A percentile compares a stretch with the other conserved stretches of the same genome.
Evolutionary conservation across 2,888 invertebrate species (phyloP).

Genomic region (Zygaena filipendulae): DNA sequence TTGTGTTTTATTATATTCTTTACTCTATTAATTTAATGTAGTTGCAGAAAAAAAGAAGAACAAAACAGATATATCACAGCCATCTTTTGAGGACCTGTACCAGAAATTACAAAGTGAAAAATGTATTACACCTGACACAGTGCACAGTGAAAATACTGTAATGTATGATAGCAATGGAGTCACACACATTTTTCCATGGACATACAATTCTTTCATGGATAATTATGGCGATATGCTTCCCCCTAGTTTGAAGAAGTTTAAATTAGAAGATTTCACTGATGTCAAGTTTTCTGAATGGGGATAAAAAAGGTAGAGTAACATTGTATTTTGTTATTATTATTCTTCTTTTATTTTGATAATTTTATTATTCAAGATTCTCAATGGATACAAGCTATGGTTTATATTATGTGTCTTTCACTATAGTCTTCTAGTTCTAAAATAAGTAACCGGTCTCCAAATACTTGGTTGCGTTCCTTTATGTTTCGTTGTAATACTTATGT

Average conservation of each 20-base stretch:
- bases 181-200: slow-evolving; percentile 64
- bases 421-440: too few species aligned
- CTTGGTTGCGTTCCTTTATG: too few species aligned
- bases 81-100: slow-evolving; percentile 42
- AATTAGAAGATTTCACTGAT: slow-evolving; percentile 57
- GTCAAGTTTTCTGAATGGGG: slow-evolving; percentile 69
- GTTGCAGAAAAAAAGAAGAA: slow-evolving; percentile 28
- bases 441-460: too few species aligned
- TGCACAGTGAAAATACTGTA: slow-evolving; percentile 24
- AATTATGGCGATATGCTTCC: slow-evolving; percentile 59
- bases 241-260: slow-evolving; percentile 69
- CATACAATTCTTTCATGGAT: slow-evolving; percentile 56
- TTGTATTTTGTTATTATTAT: not conserved
- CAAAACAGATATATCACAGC: slow-evolving; percentile 20
- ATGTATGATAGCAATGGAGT: slow-evolving; percentile 40
- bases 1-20: not conserved
- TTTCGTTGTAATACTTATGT: too few species aligned
- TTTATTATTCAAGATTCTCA: too few species aligned
- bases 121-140: slow-evolving; percentile 15
- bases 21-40: slow-evolving; percentile 23
- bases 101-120: slow-evolving; percentile 35
- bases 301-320: slow-evolving; percentile 16
- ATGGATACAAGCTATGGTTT: too few species aligned
- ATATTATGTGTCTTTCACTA: too few species aligned
- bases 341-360: too few species aligned